Base-by-base conservation (phyloP, 1,140 invertebrate species). In the Micrasema minimum region DNA sequence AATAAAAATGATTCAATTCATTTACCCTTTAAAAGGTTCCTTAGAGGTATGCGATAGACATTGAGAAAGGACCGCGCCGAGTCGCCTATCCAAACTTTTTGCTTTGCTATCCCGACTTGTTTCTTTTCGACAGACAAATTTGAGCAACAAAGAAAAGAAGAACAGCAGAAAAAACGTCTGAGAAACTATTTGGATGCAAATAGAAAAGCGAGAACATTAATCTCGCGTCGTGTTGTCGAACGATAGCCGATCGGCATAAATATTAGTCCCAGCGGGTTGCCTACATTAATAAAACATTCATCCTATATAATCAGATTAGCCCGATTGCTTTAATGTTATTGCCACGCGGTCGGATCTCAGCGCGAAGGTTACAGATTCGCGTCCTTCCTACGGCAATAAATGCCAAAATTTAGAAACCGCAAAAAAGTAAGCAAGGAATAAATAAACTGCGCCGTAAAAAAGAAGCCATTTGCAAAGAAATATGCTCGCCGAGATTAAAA, bases 391-490 rank as follows among this genome's bases (percentile, higher is more conserved):
- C 9, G 12, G 59, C 31, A 45, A 64, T 64, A 64, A 64, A 64
- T 64, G 43, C 46, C 59, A 64, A 64, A 48, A 14, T 48, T 48
- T 45, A 9, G 22, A 62, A 64, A 64, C 59, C 59, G 22, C 43
- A n/a, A 64, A 64, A 64, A 62, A 62, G 41, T 45, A 64, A 64
- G 45, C 59, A n/a, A 64, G 43, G 23, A 64, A 64, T 64, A 11
- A 14, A 14, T 14, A 22, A 26, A 46, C 59, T 22, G 43, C 41
- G 26, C 31, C 59, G 43, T 64, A 46, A 64, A 64, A 59, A 5
- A 59, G 35, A 64, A 48, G 26, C 59, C 43, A 64, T 14, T 23
- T 26, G 26, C 43, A n/a, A 38, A 59, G 37, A 41, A 59, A 43
- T 41, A 41, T 59, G 37, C 38, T 59, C 26, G 37, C 55, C 1